Evolutionary conservation across 2,113 vertebrate species (phyloP).

Genomic region (Bagarius yarrelli): DNA sequence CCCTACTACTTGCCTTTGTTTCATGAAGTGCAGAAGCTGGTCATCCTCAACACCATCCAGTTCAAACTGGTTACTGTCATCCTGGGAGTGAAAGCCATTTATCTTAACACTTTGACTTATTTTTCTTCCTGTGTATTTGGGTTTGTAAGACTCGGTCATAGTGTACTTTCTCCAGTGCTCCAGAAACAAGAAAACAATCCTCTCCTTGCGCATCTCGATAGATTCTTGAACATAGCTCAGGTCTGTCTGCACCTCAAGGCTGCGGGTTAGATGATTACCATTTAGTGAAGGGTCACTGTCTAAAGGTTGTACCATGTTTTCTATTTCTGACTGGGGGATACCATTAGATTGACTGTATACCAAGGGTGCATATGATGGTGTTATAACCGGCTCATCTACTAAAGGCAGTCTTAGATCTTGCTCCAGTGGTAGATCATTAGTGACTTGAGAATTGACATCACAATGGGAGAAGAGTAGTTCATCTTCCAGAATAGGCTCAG

Average conservation of each 20-base stretch:
- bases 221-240: conserved; percentile 76
- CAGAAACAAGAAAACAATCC: conserved; percentile 86
- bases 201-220: conserved; percentile 84
- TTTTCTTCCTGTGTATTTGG: conserved; percentile 59
- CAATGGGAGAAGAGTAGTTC: conserved; percentile 61
- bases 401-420: conserved; percentile 52
- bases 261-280: conserved; percentile 68
- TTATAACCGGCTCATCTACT: conserved; percentile 67
- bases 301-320: conserved; percentile 57
- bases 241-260: conserved; percentile 73
- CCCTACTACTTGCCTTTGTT: conserved; percentile 83
- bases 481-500: conserved; percentile 75
- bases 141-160: conserved; percentile 69
- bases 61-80: conserved; percentile 56
- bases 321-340: conserved; percentile 56
- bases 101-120: conserved; percentile 56
- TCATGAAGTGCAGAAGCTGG: conserved; percentile 82
- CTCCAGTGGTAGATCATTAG: conserved; percentile 47
- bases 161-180: conserved; percentile 92
- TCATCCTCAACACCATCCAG: conserved; percentile 68
- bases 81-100: conserved; percentile 53
- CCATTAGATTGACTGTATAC: conserved; percentile 58
- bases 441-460: conserved; percentile 40
- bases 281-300: conserved; percentile 66
- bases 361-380: conserved; percentile 55